Base-by-base conservation (phyloP, 2,113 vertebrate species). In the Lucifuga dentata region DNA sequence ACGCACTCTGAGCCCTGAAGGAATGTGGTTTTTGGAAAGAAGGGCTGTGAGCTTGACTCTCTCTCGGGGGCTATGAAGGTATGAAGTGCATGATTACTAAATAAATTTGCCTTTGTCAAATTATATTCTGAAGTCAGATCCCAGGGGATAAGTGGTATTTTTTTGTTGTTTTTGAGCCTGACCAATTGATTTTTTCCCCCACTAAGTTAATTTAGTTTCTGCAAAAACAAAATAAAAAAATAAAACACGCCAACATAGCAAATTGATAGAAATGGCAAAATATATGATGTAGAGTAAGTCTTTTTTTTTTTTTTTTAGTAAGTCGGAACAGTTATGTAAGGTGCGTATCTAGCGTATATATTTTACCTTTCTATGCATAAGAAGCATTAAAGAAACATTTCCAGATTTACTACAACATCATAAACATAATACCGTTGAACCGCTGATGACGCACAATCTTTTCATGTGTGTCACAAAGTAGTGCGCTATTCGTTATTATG, bases 71-170 rank as follows among this genome's bases (percentile, higher is more conserved):
- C 26, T 50, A 51, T 59, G 10, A 46, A 19, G 38, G 52, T 76
- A 68, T 68, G 76, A 73, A 83, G 66, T 74, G 74, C 48, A 56
- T 33, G 17, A 2, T 69, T 56, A 75, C 63, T 78, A 78, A 89
- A 84, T 76, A 21, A 77, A 83, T 83, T 73, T 78, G 68, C 65
- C 46, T 79, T 71, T 68, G 52, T 56, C 24, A 72, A 81, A 83
- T 83, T 56, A 63, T 61, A 74, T 78, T 81, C 43, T 70, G 56
- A 81, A 55, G n/a, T 62, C 26, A 43, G 33, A 65, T 73, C 46
- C 70, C 36, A 0, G 9, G 55, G 64, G 71, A 72, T 33, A 16
- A 39, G 19, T 43, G 55, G 9, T 36, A 6, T 53, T 56, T 38
- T 62, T 69, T 63, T 52, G 48, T 56, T 38, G 58, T 69, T 63